phyloP scores from a whole-genome alignment of 2,888 invertebrate genomes.

The Hirtodrosophila confusa region DNA sequence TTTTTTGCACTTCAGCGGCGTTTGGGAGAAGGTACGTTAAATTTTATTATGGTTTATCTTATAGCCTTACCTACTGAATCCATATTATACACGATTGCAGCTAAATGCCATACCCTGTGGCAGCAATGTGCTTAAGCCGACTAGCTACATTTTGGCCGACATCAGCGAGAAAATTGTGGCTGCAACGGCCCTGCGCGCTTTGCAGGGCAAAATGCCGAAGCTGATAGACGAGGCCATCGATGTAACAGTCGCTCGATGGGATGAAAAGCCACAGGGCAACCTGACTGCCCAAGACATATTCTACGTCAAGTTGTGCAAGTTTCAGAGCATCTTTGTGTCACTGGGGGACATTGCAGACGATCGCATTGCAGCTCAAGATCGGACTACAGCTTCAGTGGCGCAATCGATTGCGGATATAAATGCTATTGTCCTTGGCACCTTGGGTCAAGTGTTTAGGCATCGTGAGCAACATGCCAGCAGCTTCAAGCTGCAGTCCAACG shows the following conservation, averaged over 20 bases:
- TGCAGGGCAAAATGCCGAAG: slow-evolving; percentile 66
- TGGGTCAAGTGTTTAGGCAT: slow-evolving; percentile 88
- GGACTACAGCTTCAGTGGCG: slow-evolving; percentile 85
- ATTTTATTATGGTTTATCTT: not conserved
- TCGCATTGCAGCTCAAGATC: slow-evolving; percentile 86
- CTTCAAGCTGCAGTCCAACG: slow-evolving; percentile 84
- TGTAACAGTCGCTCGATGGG: slow-evolving; percentile 84
- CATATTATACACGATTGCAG: slow-evolving; percentile 45
- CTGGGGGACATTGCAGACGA: slow-evolving; percentile 87
- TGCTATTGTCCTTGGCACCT: slow-evolving; percentile 86
- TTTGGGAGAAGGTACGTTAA: slow-evolving; percentile 87
- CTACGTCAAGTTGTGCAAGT: slow-evolving; percentile 88
- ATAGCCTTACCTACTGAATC: too few relatives aligned
- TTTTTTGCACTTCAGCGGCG: slow-evolving; percentile 89
- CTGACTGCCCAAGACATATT: slow-evolving; percentile 90
- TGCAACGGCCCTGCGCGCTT: slow-evolving; percentile 86
- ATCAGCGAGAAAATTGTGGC: slow-evolving; percentile 92
- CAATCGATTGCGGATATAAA: slow-evolving; percentile 86
- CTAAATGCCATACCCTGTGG: slow-evolving; percentile 81
- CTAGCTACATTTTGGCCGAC: slow-evolving; percentile 87
- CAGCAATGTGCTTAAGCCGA: slow-evolving; percentile 81
- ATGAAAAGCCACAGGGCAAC: slow-evolving; percentile 84
- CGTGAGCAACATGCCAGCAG: slow-evolving; percentile 86
- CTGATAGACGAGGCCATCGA: slow-evolving; percentile 86
- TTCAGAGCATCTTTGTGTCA: slow-evolving; percentile 88